Conservation (phyloP, 2,888 invertebrate species). For the Lypha dubia region DNA sequence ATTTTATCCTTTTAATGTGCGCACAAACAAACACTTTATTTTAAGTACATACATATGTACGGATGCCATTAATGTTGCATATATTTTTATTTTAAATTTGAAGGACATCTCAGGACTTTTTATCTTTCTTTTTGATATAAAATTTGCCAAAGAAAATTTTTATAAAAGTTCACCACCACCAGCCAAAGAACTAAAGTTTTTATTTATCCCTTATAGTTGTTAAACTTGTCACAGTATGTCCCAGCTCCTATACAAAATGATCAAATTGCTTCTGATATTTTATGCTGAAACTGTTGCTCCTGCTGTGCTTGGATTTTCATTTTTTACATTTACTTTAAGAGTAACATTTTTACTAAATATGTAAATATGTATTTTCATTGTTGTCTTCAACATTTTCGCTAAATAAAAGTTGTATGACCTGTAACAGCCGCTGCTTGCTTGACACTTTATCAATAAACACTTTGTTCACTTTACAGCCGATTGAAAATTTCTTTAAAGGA, state of each 20-base stretch:
- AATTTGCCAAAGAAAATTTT: background rate
- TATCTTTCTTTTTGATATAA: slow-evolving; percentile 18
- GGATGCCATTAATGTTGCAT: background rate
- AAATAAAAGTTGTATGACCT: slow-evolving; percentile 70
- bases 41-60: background rate
- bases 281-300: slow-evolving; percentile 29
- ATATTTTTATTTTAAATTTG: slow-evolving; percentile 10
- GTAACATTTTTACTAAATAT: background rate
- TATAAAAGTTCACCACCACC: slow-evolving; percentile 20
- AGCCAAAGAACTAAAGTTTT: slow-evolving; percentile 48
- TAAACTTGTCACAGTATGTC: slow-evolving; percentile 35
- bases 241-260: slow-evolving; percentile 52
- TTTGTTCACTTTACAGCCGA: slow-evolving; percentile 9
- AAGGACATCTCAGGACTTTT: slow-evolving; percentile 33
- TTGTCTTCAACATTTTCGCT: slow-evolving; percentile 26
- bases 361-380: background rate
- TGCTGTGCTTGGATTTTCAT: slow-evolving; percentile 44
- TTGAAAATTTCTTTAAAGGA: too few relatives aligned
- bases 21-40: background rate
- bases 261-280: slow-evolving; percentile 60
- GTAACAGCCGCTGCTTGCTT: slow-evolving; percentile 68
- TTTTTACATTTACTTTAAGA: background rate
- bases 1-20: background rate
- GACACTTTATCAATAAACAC: slow-evolving; percentile 71
- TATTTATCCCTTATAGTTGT: slow-evolving; percentile 25